phyloP scores from a whole-genome alignment of 2,888 invertebrate genomes.

The Creontiades dilutus region DNA sequence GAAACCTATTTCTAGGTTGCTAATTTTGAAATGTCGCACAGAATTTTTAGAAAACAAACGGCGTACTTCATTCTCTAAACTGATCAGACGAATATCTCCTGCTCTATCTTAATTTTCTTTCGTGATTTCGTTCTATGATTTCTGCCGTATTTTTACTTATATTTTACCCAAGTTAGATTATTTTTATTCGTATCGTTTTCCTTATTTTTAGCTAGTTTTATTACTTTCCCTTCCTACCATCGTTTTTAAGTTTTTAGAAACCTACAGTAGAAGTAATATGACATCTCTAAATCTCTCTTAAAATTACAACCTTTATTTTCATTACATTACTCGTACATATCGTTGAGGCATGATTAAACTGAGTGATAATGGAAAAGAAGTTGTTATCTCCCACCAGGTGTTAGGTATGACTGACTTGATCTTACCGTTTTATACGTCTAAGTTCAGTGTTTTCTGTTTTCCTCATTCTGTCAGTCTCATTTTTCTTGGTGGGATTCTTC shows the following conservation, averaged over 20 bases:
- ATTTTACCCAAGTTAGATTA: neutral
- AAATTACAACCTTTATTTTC: neutral
- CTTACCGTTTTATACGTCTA: neutral
- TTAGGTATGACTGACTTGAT: constrained; percentile 56
- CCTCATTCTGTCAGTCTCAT: constrained; percentile 48
- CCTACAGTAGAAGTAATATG: neutral
- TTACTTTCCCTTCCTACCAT: neutral
- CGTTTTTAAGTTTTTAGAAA: neutral
- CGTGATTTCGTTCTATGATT: neutral
- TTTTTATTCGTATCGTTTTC: neutral
- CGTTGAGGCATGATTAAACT: constrained; percentile 63
- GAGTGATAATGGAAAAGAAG: constrained; percentile 71
- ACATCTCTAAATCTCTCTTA: neutral
- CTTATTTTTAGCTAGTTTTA: neutral
- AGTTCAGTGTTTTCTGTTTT: constrained; percentile 46
- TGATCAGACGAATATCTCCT: neutral
- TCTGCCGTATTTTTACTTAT: neutral
- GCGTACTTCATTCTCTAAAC: neutral
- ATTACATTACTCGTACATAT: neutral
- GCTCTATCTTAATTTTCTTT: neutral
- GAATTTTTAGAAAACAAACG: too few species aligned
- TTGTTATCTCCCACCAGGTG: constrained; percentile 67
- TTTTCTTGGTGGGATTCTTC: constrained; percentile 28
- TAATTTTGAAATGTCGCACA: too few species aligned
- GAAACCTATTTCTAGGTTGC: too few species aligned